phyloP scores from a whole-genome alignment of 2,113 vertebrate genomes.

The Cacatua alba region DNA sequence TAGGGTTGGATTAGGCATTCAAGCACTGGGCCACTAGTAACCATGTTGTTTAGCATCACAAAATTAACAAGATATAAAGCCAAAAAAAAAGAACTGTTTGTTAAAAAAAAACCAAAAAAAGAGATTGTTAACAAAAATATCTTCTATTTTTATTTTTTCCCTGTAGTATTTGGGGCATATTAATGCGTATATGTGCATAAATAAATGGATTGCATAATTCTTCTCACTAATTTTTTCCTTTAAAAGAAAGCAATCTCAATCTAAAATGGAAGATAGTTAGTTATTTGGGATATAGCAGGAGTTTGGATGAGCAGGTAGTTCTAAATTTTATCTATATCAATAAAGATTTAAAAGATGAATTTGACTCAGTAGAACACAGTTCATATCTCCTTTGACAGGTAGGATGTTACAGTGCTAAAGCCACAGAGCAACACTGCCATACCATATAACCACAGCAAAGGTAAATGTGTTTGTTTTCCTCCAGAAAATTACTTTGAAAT shows the following conservation, averaged over 20 bases:
- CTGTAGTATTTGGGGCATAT: neutral
- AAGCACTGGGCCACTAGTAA: neutral
- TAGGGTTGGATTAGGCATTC: neutral
- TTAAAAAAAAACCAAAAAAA: neutral
- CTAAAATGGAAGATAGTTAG: neutral
- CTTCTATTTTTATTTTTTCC: neutral
- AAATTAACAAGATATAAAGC: neutral
- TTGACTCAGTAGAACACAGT: neutral
- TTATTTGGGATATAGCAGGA: neutral
- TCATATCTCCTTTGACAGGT: neutral
- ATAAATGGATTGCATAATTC: neutral
- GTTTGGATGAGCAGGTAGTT: neutral
- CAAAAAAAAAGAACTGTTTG: neutral
- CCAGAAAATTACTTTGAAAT: neutral
- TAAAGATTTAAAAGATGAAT: neutral
- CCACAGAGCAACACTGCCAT: neutral
- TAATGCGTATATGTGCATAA: neutral
- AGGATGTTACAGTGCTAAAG: neutral
- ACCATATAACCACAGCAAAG: neutral
- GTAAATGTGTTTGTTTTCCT: neutral
- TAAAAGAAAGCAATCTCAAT: neutral
- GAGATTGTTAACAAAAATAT: rapidly evolving
- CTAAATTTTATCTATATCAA: neutral
- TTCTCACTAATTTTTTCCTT: neutral
- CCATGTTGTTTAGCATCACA: neutral